Base-by-base conservation (phyloP, 1,140 invertebrate species). In the Saccostrea cuccullata region DNA sequence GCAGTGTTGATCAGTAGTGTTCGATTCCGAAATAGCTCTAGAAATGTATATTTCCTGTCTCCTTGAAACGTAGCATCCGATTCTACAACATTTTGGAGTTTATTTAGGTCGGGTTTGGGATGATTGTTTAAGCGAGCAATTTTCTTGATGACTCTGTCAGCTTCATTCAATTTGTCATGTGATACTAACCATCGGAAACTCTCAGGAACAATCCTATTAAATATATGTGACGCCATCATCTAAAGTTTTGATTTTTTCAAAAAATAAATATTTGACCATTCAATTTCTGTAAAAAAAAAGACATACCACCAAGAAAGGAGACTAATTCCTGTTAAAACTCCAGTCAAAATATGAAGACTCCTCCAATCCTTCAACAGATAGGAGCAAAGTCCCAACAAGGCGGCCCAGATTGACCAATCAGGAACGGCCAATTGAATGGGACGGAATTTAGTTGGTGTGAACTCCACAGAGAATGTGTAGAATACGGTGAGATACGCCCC, bases 241-340 rank as follows among this genome's bases (percentile, higher is more conserved):
- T 0, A 1, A 47, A 47, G 47, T 3, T 47, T 47, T 47, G 1
- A 8, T 47, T 47, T 2, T 47, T 47, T 47, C 9, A 8, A 6
- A 47, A 47, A 47, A 47, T 47, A 47, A 1, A 47, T 47, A 9
- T 47, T 47, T 47, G 9, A 47, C 5, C 47, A 3, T 47, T 1
- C 6, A 9, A 6, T 47, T 5, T 47, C 47, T 47, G 0, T 47
- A 47, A 8, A 47, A 47, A 47, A 47, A 47, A 47, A 64, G 30
- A 90, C 89, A 87, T 86, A 92, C 92, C 91, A 92, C 89, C 91
- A 93, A 36, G 88, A 82, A 0, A 93, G 85, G 2, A 93, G 15
- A 58, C 90, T 90, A 5, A 91, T 90, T 0, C 82, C 73, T 30
- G 89, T 89, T 11, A 90, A 12, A 15, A 88, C 58, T 15, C 87